phyloP scores from a whole-genome alignment of 1,140 invertebrate genomes.

The Venturia canescens region DNA sequence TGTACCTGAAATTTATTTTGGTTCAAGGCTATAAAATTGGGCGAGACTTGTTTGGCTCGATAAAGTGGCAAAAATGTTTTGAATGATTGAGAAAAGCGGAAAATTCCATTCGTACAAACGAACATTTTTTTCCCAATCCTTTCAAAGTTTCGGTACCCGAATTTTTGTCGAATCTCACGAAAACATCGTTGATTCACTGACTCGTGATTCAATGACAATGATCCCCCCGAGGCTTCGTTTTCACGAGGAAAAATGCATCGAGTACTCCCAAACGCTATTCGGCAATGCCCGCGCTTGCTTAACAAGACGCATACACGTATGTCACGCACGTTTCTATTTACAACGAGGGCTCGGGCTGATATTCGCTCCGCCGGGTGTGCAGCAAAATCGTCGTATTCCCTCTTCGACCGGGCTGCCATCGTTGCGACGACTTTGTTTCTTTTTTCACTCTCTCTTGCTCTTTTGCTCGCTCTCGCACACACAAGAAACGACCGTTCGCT shows the following conservation, averaged over 20 bases:
- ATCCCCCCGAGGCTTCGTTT: not conserved
- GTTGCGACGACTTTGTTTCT: conserved; percentile 17
- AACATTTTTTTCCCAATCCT: too few relatives aligned
- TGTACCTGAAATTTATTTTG: too few relatives aligned
- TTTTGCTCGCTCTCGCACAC: not conserved
- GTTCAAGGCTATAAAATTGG: too few relatives aligned
- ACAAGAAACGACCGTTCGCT: not conserved
- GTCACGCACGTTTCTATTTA: conserved; percentile 34
- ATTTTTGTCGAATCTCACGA: not conserved
- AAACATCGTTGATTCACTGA: not conserved
- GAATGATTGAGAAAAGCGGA: too few relatives aligned
- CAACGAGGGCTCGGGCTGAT: conserved; percentile 20
- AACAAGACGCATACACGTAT: conserved; percentile 13
- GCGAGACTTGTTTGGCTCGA: too few relatives aligned
- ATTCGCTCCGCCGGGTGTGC: conserved; percentile 23
- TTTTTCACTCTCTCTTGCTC: not conserved
- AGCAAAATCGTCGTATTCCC: conserved; percentile 23
- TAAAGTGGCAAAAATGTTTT: too few relatives aligned
- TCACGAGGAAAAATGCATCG: not conserved
- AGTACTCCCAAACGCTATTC: conserved; percentile 10
- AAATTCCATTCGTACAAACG: too few relatives aligned
- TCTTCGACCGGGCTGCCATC: conserved; percentile 22
- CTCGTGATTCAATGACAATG: not conserved
- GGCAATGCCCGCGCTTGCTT: conserved; percentile 32
- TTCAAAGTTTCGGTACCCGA: too few relatives aligned